Evolutionary conservation across 1,140 invertebrate genomes (phyloP).

Genomic region (Zeugodacus cucurbitae): DNA sequence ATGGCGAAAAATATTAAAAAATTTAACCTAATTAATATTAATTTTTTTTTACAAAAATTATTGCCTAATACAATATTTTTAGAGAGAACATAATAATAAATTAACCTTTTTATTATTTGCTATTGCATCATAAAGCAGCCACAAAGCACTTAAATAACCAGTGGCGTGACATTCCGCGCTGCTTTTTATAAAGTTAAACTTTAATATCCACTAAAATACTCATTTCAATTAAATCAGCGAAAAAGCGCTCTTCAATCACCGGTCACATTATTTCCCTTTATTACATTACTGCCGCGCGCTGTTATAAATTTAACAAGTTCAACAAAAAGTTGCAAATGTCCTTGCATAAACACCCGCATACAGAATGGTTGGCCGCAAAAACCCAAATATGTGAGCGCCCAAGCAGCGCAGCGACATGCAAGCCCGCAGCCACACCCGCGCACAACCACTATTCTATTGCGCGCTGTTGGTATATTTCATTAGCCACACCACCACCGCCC

Average conservation of each 20-base stretch:
- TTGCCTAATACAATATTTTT: no score
- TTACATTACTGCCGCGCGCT: neutral
- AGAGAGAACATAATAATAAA: no score
- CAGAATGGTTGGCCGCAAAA: neutral
- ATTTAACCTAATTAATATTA: no score
- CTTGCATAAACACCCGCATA: neutral
- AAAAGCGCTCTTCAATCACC: neutral
- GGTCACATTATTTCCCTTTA: neutral
- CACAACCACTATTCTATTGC: neutral
- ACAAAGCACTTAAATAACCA: no score
- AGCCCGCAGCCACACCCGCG: neutral
- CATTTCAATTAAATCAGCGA: neutral
- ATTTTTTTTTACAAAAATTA: no score
- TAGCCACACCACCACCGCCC: neutral
- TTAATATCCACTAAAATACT: neutral
- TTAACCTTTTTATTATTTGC: no score
- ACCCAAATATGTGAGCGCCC: neutral
- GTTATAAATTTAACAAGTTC: slow-evolving; percentile 7
- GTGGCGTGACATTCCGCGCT: no score
- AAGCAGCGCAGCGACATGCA: neutral
- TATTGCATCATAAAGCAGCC: no score
- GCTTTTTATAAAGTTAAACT: neutral
- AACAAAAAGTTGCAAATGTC: neutral
- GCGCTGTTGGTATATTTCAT: neutral
- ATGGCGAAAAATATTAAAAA: no score